Base-by-base conservation (phyloP, 2,113 vertebrate species). In the Dunckerocampus dactyliophorus region DNA sequence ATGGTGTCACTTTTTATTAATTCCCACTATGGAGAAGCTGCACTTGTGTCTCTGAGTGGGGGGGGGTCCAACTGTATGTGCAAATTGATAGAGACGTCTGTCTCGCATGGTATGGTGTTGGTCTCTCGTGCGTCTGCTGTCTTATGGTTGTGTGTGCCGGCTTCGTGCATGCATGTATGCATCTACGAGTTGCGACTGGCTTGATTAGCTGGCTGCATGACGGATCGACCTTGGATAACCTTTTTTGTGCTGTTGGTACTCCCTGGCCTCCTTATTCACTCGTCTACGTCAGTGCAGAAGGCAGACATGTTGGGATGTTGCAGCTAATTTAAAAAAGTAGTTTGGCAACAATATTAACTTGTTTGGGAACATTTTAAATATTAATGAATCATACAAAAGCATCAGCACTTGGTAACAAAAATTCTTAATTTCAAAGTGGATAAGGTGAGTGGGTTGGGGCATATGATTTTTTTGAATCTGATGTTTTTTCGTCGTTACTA, bases 201-300 rank as follows among this genome's bases (percentile, higher is more conserved):
- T 76, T 81, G 81, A 85, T 84, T 79, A 79, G 77, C 75, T 76
- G 20, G 63, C 80, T 76, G 58, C 53, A 47, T 62, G 68, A 66
- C 48, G 72, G 63, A 71, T 71, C 79, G 72, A 82, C 84, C 84
- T 88, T 85, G 80, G 78, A 67, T 71, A 83, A 86, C 82, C 82
- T 82, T 67, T n/a, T 83, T 62, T 17, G 45, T 73, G 70, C 61
- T 77, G 71, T 79, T 75, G 73, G 82, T 83, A 71, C 12, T 43
- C 39, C 13, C 39, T 4, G 39, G 17, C 51, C 50, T 34, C 15
- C 21, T 46, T 46, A 37, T 68, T 79, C 62, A 62, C 73, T 77
- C 54, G 58, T 79, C 75, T 65, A 53, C 54, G 31, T 61, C 56
- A 4, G 51, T 59, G 47, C 24, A 49, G 55, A 21, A 43, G 61